Conservation (phyloP, 2,888 invertebrate species). For the Linyphia triangularis region DNA sequence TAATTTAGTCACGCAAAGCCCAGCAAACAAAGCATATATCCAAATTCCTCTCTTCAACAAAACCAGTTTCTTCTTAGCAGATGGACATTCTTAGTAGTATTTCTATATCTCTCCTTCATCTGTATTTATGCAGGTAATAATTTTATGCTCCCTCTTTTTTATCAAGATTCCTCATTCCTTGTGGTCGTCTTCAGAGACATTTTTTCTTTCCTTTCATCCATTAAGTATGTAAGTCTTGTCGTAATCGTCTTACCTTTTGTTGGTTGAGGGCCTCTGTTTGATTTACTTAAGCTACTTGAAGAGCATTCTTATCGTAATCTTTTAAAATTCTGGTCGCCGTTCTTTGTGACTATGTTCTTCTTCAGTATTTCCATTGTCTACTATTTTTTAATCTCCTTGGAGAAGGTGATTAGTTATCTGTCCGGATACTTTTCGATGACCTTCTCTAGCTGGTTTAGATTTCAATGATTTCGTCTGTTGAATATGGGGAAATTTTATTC, state of each 20-base stretch:
- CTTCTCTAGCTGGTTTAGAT: neutral
- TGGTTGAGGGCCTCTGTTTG: neutral
- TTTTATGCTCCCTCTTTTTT: neutral
- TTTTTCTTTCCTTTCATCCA: slow-evolving; percentile 9
- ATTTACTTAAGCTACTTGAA: slow-evolving; percentile 1
- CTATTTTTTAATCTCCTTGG: neutral
- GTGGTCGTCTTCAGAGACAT: neutral
- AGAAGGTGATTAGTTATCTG: slow-evolving; percentile 3
- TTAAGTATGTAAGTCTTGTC: slow-evolving; percentile 32
- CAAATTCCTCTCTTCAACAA: no score
- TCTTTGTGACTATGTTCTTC: neutral
- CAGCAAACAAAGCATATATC: no score
- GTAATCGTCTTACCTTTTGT: neutral
- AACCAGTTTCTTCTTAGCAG: slow-evolving; percentile 4
- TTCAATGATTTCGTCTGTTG: neutral
- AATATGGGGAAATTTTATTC: no score
- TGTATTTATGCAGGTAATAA: slow-evolving; percentile 47
- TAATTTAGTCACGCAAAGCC: no score
- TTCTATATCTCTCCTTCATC: slow-evolving; percentile 13
- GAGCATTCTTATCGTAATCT: neutral
- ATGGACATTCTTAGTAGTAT: neutral
- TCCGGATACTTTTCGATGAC: neutral
- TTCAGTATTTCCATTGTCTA: neutral
- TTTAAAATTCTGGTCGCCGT: slow-evolving; percentile 23
- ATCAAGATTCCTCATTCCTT: slow-evolving; percentile 31